Evolutionary conservation across 1,140 invertebrate species (phyloP), one percentile per base, ranked within the genome.

Genomic region (Bradysia coprophila): DNA sequence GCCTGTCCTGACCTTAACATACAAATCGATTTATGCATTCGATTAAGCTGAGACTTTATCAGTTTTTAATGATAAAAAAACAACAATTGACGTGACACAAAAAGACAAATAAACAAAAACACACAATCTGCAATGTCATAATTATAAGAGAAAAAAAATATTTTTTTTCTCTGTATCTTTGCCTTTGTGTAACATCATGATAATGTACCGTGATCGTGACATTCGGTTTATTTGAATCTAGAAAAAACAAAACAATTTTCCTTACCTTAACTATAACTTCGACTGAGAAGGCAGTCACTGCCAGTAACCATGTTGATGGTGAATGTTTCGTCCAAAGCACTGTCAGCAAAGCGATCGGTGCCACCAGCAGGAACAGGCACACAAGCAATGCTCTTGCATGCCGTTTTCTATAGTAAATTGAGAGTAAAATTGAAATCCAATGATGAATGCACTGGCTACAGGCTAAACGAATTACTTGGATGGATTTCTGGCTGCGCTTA

Each of bases 401-500:
- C 36, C 80, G 68, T 47, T 81, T 76, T 3, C 78, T 65, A 20
- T 75, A 79, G 4, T n/a, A 36, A 11, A n/a, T 9, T 8, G n/a
- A 31, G 8, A 9, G 28, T 31, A 31, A 31, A 31, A 9, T 9
- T n/a, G n/a, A 8, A 9, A 8, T 9, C 28, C n/a, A n/a, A n/a
- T n/a, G n/a, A n/a, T n/a, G n/a, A n/a, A n/a, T n/a, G n/a, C n/a
- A n/a, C n/a, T n/a, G n/a, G n/a, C n/a, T n/a, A n/a, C n/a, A n/a
- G n/a, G n/a, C n/a, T n/a, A n/a, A n/a, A n/a, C n/a, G 18, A 36
- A 9, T 9, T 16, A 36, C 33, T 15, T 36, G 4, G 58, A 60
- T 2, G 82, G 89, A 67, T 87, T 91, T 51, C 80, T 79, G 13
- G 78, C 90, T 1, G 85, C 88, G 62, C 83, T 86, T 10, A 92